Base-by-base conservation (phyloP, 2,888 invertebrate species). In the Rhingia campestris region DNA sequence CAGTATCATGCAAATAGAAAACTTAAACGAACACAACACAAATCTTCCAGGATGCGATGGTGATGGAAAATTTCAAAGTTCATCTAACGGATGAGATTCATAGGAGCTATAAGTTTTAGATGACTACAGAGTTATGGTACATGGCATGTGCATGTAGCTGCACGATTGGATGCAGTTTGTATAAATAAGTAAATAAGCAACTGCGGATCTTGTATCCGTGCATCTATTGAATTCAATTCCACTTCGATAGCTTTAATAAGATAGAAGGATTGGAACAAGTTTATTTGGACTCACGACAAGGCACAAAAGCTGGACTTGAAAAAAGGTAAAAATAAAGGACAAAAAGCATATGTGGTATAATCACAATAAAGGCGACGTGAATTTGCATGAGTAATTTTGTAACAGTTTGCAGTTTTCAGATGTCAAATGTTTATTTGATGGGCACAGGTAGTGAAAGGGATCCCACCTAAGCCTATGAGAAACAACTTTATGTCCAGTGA, bases 91-190 rank as follows among this genome's bases (percentile, higher is more conserved):
- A 63, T 70, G 32, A 6, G 12, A 41, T 32, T 33, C 22, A 10
- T 9, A 4, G 54, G 39, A 54, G 56, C 5, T 12, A 12, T 35
- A 6, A 12, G 37, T 12, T 56, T 14, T 10, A 22, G 22, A 14
- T 0, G 22, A 9, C 45, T 32, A 14, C 41, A 10, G 39, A 41
- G 14, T 51, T 58, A 37, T 58, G 59, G 22, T 56, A n/a, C 61
- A 61, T 54, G 51, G 33, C 47, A 49, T 22, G 41, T 67, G 45
- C 56, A 77, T 82, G 73, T 79, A 45, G 47, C 54, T 30, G 39
- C 39, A 59, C 75, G 79, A 82, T 82, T 79, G 82, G 67, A 82
- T 82, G 79, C 63, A 45, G 51, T 53, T 67, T 64, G 73, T 39
- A 14, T 39, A 53, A 63, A 51, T 58, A 63, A 49, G 61, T 49